phyloP scores from a whole-genome alignment of 1,140 invertebrate genomes.

The Heliothis subflexa region DNA sequence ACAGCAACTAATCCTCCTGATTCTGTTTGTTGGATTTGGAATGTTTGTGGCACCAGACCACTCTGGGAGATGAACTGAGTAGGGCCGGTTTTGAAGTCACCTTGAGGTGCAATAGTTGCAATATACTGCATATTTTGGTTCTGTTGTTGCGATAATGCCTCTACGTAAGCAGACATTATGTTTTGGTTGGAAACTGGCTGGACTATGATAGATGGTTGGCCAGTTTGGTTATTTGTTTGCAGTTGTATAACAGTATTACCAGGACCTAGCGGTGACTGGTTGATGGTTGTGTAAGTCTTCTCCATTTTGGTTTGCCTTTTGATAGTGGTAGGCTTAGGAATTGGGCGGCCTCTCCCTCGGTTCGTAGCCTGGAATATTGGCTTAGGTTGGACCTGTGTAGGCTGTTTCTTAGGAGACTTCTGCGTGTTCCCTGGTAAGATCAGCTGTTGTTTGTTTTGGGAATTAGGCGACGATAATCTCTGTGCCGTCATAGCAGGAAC shows the following conservation, averaged over 20 bases:
- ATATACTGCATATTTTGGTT: conserved; percentile 91
- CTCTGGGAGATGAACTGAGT: conserved; percentile 88
- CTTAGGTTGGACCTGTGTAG: conserved; percentile 81
- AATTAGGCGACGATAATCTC: conserved; percentile 79
- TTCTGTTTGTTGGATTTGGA: conserved; percentile 88
- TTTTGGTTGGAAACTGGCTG: conserved; percentile 89
- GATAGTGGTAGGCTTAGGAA: conserved; percentile 82
- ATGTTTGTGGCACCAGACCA: conserved; percentile 87
- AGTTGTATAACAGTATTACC: conserved; percentile 84
- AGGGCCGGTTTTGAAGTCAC: conserved; percentile 85
- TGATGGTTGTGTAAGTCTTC: conserved; percentile 81
- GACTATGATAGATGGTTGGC: conserved; percentile 88
- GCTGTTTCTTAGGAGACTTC: conserved; percentile 85
- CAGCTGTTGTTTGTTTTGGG: conserved; percentile 83
- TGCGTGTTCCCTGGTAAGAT: conserved; percentile 76
- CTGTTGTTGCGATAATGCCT: conserved; percentile 89
- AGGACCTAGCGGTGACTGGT: conserved; percentile 75
- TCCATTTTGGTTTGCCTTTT: conserved; percentile 83
- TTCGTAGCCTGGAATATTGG: conserved; percentile 83
- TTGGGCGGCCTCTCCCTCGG: conserved; percentile 77
- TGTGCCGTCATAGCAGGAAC: conserved; percentile 82
- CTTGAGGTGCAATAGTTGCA: conserved; percentile 88
- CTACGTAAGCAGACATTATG: conserved; percentile 90
- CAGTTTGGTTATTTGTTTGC: conserved; percentile 82
- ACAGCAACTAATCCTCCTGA: conserved; percentile 87